phyloP scores from a whole-genome alignment of 2,797 vertebrate species.

The Leptodactylus fallax region DNA sequence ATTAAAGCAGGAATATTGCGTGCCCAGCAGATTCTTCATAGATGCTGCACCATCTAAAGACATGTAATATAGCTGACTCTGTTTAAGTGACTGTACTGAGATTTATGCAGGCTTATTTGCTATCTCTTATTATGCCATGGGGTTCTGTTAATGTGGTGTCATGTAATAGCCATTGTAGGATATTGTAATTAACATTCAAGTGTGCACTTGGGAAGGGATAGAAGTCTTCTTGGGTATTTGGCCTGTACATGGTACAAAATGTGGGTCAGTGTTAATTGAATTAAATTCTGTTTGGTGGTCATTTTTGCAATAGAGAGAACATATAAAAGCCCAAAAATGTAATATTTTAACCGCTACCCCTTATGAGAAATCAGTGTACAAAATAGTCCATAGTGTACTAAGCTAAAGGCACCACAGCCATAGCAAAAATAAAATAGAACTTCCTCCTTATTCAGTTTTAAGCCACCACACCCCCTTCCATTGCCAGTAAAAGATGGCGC shows the following conservation, averaged over 20 bases:
- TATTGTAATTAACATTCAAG: conserved; percentile 30
- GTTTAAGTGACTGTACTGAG: neutral
- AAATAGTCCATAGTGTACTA: too few species aligned
- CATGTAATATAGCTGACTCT: neutral
- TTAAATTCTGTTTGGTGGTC: too few species aligned
- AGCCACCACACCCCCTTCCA: too few species aligned
- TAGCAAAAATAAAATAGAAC: too few species aligned
- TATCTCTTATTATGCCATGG: conserved; percentile 18
- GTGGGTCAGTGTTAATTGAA: too few species aligned
- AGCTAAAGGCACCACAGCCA: too few species aligned
- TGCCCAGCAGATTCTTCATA: conserved; percentile 20
- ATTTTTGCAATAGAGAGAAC: too few species aligned
- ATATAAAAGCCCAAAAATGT: too few species aligned
- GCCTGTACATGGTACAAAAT: neutral
- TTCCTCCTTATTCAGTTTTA: too few species aligned
- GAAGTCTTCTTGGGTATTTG: neutral
- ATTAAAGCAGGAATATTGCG: conserved; percentile 31
- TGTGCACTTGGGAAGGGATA: neutral
- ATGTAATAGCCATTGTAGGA: neutral
- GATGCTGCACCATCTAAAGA: neutral
- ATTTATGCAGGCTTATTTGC: neutral
- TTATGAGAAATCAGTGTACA: too few species aligned
- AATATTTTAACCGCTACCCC: too few species aligned
- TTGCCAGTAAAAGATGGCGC: too few species aligned
- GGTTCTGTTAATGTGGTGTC: conserved; percentile 17